Evolutionary conservation across 2,888 invertebrate species (phyloP), one percentile per base, ranked within the genome.

Genomic region (Eristalis intricaria): DNA sequence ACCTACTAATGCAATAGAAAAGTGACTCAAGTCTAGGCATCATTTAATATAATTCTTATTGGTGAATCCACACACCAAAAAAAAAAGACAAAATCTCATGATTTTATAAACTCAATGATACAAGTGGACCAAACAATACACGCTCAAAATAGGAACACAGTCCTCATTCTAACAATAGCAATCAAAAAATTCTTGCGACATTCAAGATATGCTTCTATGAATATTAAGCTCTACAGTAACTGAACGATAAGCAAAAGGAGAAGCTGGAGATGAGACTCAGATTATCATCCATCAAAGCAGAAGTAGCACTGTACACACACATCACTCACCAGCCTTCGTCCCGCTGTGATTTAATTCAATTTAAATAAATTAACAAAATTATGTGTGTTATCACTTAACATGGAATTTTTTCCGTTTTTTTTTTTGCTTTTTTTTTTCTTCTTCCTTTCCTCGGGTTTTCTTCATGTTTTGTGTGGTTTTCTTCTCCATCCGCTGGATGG

Each of bases 311-410:
- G 63, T 29, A 19, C 29, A 35, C 64, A 35, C 22, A 22, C 22
- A 35, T 35, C 35, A 22, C n/a, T 22, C 32, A 19, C 2, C 64
- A 65, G 19, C 38, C 35, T 23, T 77, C 78, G 79, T 84, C 74
- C 26, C 60, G 80, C 78, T 70, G 82, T 83, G 86, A 86, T 86
- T 83, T 86, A 86, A 86, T 82, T 86, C 83, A 86, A 86, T 86
- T 86, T 78, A 86, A 86, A 69, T 83, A 79, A 86, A 86, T 86
- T 86, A 83, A 86, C 64, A 70, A 83, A 78, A 78, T 74, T 78
- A 77, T 73, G 66, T 43, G 68, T 71, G 76, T 32, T 73, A 77
- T 74, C 69, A 32, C 64, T 71, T 26, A 32, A n/a, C 10, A 56
- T 60, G 66, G 58, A 83, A 78, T 75, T 65, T 10, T 60, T 60